Conservation (phyloP, 2,113 vertebrate species). For the Sclerurus mexicanus region DNA sequence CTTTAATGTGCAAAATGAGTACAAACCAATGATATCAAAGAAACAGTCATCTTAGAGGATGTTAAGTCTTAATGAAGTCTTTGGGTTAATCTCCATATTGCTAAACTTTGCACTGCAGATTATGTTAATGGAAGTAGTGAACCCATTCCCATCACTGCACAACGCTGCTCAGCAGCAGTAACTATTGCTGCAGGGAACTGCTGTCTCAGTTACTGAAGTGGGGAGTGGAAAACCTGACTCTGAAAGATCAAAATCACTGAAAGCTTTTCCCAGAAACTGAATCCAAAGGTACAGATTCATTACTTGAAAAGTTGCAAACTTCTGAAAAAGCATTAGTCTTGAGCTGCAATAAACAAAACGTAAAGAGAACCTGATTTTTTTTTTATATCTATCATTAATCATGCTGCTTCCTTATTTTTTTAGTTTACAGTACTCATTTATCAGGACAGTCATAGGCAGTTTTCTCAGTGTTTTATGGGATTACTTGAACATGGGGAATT, state of each 20-base stretch:
- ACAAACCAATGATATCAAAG: background rate
- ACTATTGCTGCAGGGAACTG: background rate
- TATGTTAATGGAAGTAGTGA: background rate
- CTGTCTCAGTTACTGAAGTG: background rate
- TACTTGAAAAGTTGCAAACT: background rate
- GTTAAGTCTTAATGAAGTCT: background rate
- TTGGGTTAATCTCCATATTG: rapidly evolving
- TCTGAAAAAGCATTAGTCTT: background rate
- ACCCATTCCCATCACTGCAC: background rate
- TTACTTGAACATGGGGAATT: background rate
- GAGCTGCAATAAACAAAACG: background rate
- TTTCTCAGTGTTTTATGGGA: background rate
- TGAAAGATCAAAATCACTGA: background rate
- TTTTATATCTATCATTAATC: background rate
- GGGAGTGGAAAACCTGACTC: background rate
- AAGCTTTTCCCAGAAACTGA: background rate
- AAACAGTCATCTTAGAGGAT: background rate
- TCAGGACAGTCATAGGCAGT: background rate
- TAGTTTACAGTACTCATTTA: background rate
- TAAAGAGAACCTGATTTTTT: background rate
- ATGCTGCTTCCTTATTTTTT: background rate
- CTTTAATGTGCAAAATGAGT: background rate
- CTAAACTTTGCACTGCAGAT: background rate
- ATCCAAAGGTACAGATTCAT: background rate
- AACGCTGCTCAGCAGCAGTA: background rate